Conservation (phyloP, 2,113 vertebrate species). For the Panthera tigris region DNA sequence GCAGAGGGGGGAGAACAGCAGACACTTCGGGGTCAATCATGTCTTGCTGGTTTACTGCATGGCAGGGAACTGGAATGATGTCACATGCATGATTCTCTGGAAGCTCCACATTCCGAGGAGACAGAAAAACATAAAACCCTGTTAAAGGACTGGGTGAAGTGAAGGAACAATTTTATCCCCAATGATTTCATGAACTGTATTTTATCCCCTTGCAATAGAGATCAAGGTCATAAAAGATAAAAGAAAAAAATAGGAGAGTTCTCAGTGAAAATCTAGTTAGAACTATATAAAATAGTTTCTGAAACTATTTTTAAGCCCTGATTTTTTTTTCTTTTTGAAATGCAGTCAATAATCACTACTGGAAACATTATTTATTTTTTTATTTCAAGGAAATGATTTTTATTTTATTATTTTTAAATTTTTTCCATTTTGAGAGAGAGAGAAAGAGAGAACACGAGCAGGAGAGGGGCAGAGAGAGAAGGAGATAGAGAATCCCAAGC, state of each 20-base stretch:
- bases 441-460: too few relatives aligned
- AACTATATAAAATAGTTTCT: background rate
- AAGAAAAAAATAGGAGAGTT: background rate
- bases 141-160: background rate
- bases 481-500: too few relatives aligned
- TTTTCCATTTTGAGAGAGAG: too few relatives aligned
- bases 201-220: background rate
- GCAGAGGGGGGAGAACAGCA: background rate
- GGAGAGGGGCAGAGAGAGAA: too few relatives aligned
- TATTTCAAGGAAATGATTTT: too few relatives aligned
- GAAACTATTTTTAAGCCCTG: background rate
- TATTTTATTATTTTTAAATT: too few relatives aligned
- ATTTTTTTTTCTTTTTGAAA: background rate
- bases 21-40: background rate
- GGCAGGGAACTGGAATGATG: background rate
- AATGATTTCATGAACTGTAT: too few relatives aligned
- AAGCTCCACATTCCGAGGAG: background rate
- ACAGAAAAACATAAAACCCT: background rate
- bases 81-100: background rate
- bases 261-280: background rate
- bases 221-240: background rate
- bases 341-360: background rate
- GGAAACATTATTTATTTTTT: background rate
- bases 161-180: background rate
- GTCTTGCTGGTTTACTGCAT: background rate